Percentiles rank a stretch among this genome's conserved stretches.
Conservation (phyloP, 1,140 invertebrate species). For the Dufourea novaeangliae region DNA sequence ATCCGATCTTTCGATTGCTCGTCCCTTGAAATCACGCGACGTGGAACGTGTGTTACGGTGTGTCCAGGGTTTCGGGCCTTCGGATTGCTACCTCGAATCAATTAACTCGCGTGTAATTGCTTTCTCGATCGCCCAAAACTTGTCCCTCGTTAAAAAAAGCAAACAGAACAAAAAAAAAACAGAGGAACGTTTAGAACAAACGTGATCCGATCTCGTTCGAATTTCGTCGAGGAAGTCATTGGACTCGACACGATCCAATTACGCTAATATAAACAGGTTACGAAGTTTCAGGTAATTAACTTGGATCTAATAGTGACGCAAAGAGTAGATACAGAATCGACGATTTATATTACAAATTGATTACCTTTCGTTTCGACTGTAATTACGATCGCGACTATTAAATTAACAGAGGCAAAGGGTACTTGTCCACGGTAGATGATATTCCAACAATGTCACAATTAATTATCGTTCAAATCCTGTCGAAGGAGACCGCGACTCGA, state of each 20-base stretch:
- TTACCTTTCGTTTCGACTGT: background rate
- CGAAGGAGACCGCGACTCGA: background rate
- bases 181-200: background rate
- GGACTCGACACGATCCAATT: slow-evolving; percentile 6
- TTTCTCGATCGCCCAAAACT: background rate
- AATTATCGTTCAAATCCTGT: background rate
- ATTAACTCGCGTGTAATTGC: slow-evolving; percentile 41
- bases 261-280: no score
- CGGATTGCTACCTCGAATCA: slow-evolving; percentile 31
- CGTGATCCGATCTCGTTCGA: background rate
- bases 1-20: slow-evolving; percentile 14
- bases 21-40: background rate
- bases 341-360: background rate
- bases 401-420: background rate
- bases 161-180: background rate
- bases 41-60: slow-evolving; percentile 16
- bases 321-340: background rate
- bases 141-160: background rate
- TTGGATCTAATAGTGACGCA: background rate
- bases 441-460: background rate
- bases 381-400: background rate
- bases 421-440: background rate
- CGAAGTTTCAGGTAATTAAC: slow-evolving; percentile 7
- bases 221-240: background rate
- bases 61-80: background rate